Conservation (phyloP, 2,888 invertebrate genomes). For the Pterobdella sp. region DNA sequence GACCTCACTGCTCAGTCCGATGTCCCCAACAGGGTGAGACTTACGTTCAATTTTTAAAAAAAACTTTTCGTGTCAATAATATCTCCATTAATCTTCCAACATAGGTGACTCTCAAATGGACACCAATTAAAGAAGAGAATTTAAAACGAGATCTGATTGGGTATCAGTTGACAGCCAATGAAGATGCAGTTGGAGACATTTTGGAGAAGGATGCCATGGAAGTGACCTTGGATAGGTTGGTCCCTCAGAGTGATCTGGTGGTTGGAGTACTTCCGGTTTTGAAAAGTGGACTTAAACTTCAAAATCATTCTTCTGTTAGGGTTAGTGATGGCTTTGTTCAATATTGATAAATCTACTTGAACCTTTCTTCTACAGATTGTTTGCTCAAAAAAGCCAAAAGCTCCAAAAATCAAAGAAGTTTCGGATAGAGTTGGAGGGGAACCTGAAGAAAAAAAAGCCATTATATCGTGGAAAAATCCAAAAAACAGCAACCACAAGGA, state of each 20-base stretch:
- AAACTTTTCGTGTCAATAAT: neutral
- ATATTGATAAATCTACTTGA: neutral
- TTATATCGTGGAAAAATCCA: no score
- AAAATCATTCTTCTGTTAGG: conserved; percentile 5
- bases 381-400: conserved; percentile 46
- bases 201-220: conserved; percentile 42
- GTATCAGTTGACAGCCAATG: conserved; percentile 47
- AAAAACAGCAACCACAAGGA: no score
- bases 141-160: conserved; percentile 43
- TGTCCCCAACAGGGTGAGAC: neutral
- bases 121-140: neutral
- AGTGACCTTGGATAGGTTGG: conserved; percentile 48
- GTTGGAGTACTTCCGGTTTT: conserved; percentile 46
- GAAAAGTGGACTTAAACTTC: conserved; percentile 36
- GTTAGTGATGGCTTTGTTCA: neutral
- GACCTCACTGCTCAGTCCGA: neutral
- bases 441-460: conserved; percentile 9
- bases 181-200: conserved; percentile 44
- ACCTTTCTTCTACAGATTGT: conserved; percentile 27
- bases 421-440: conserved; percentile 41
- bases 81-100: neutral
- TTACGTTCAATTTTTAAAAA: neutral
- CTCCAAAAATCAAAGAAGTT: conserved; percentile 45
- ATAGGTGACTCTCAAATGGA: conserved; percentile 14
- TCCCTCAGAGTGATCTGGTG: conserved; percentile 43